phyloP scores from a whole-genome alignment of 2,888 invertebrate species.

The Gastrophysa polygoni region DNA sequence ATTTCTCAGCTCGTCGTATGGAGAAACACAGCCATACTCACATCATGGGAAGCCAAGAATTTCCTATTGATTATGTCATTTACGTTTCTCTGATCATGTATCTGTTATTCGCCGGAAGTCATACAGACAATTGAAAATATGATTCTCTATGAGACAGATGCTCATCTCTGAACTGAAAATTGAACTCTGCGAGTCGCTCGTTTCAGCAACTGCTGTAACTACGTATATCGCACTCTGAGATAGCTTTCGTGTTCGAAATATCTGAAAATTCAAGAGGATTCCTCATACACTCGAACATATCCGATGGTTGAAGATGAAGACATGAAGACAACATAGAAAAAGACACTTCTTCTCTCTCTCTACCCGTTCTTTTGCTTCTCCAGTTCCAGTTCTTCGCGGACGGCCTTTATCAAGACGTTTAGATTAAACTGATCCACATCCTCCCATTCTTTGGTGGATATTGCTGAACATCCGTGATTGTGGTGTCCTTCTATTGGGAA shows the following conservation, averaged over 20 bases:
- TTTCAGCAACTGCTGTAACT: neutral
- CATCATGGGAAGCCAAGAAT: neutral
- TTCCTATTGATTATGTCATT: constrained; percentile 4
- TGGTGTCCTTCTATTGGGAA: no score
- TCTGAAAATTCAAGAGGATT: no score
- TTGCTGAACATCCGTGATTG: no score
- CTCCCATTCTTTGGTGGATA: no score
- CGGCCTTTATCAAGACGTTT: no score
- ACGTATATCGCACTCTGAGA: no score
- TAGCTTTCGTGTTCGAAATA: no score
- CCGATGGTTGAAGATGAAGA: neutral
- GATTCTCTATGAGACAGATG: neutral
- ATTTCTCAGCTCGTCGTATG: neutral
- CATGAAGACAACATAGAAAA: no score
- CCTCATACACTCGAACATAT: neutral
- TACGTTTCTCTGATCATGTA: constrained; percentile 8
- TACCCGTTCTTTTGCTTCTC: no score
- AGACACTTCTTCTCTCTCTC: neutral
- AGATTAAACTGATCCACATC: no score
- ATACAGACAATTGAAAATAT: neutral
- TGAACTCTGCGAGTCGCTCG: neutral
- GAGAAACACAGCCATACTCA: neutral
- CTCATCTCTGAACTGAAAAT: no score
- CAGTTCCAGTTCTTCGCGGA: no score
- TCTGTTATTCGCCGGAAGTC: neutral